phyloP scores from a whole-genome alignment of 2,888 invertebrate species.

The Ommatoiulus sabulosus region DNA sequence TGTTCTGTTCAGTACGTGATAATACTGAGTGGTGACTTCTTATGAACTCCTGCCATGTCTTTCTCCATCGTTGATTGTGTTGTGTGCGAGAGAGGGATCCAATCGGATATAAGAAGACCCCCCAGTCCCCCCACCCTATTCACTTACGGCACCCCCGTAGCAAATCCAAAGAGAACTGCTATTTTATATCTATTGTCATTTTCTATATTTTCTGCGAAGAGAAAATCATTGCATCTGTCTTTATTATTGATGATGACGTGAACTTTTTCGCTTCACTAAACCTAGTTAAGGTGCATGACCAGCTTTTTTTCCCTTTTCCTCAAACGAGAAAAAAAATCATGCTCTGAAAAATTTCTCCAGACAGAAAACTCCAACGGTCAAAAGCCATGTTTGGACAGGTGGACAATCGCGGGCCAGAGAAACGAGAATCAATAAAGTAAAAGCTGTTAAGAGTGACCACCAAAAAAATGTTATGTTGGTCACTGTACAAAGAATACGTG shows the following conservation, averaged over 20 bases:
- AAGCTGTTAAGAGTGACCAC: too few relatives aligned
- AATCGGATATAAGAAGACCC: neutral
- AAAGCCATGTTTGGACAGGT: neutral
- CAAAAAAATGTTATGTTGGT: too few relatives aligned
- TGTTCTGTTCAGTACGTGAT: neutral
- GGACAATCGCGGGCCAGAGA: neutral
- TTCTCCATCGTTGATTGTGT: constrained; percentile 9
- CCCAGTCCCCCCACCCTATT: neutral
- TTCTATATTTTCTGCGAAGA: constrained; percentile 27
- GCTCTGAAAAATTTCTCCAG: neutral
- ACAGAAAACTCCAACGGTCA: neutral
- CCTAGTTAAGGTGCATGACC: constrained; percentile 43
- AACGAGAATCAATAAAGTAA: constrained; percentile 12
- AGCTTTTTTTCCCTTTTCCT: constrained; percentile 9
- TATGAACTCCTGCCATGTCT: constrained; percentile 33
- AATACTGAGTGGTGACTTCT: constrained; percentile 43
- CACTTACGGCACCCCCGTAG: neutral
- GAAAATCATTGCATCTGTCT: constrained; percentile 42
- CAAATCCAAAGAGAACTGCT: constrained; percentile 28
- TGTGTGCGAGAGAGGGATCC: neutral
- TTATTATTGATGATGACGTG: constrained; percentile 43
- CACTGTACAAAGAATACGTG: too few relatives aligned
- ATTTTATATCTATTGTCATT: constrained; percentile 43
- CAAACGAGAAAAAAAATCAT: neutral
- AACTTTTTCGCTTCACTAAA: constrained; percentile 43